A percentile compares a stretch with the other conserved stretches of the same genome.
Evolutionary conservation across 2,113 vertebrate genomes (phyloP).

Genomic region (Symphodus melops): DNA sequence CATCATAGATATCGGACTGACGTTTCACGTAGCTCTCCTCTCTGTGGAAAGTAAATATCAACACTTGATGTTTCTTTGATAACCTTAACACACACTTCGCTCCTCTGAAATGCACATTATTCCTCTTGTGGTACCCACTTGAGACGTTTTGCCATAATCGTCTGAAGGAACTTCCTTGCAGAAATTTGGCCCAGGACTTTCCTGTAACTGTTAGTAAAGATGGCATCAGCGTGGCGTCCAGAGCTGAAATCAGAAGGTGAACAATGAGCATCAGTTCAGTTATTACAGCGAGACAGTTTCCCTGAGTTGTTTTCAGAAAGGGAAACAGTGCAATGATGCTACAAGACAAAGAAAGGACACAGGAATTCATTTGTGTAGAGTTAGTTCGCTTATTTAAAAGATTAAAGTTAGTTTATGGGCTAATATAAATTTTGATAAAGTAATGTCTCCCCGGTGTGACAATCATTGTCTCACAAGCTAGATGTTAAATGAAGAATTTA

Average conservation of each 20-base stretch:
- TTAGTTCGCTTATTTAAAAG: too few species aligned
- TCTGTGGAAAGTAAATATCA: conserved; percentile 30
- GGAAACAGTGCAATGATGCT: too few species aligned
- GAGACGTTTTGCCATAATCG: conserved; percentile 90
- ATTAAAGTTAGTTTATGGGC: too few species aligned
- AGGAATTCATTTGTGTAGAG: too few species aligned
- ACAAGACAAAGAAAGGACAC: too few species aligned
- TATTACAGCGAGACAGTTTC: not conserved
- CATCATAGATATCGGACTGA: conserved; percentile 75
- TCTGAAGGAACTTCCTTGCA: conserved; percentile 91
- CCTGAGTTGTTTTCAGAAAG: not conserved
- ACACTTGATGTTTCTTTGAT: not conserved
- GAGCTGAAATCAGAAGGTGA: conserved; percentile 74
- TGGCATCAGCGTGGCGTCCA: conserved; percentile 91
- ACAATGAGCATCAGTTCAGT: not conserved
- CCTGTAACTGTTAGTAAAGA: conserved; percentile 94
- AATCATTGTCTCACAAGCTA: too few species aligned
- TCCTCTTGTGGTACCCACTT: conserved; percentile 80
- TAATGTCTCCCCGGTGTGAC: too few species aligned
- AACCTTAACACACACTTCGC: too few species aligned
- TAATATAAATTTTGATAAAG: too few species aligned
- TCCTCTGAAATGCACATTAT: not conserved
- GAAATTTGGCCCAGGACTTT: conserved; percentile 93
- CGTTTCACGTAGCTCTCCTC: conserved; percentile 75
- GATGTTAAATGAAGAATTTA: too few species aligned